phyloP scores from a whole-genome alignment of 2,888 invertebrate species.

The Metallyticus violacea region DNA sequence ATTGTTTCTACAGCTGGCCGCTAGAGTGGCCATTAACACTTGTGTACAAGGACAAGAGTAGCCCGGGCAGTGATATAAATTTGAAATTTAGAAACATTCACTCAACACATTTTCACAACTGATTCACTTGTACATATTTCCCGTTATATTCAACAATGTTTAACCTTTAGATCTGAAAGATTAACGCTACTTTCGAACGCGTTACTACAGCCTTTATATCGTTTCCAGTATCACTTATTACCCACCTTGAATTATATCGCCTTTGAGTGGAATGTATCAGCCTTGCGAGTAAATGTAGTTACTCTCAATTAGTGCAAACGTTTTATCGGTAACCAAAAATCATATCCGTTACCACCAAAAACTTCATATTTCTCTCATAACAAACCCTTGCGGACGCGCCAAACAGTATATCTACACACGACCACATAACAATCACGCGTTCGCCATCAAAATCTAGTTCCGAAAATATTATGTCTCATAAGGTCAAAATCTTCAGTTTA shows the following conservation, averaged over 20 bases:
- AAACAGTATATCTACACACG: conserved; percentile 19
- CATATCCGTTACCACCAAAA: neutral
- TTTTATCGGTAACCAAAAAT: neutral
- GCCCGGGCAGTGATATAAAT: conserved; percentile 26
- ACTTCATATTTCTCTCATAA: neutral
- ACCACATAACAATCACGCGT: conserved; percentile 8
- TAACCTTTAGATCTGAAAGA: neutral
- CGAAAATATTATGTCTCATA: neutral
- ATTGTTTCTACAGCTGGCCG: conserved; percentile 26
- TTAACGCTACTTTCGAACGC: neutral
- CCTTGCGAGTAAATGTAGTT: neutral
- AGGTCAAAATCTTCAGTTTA: neutral
- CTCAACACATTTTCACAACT: neutral
- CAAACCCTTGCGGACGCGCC: conserved; percentile 16
- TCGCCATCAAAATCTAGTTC: conserved; percentile 10
- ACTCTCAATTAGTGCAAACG: neutral
- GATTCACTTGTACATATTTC: neutral
- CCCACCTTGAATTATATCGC: neutral
- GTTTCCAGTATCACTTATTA: conserved; percentile 4
- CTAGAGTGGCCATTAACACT: conserved; percentile 31
- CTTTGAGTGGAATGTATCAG: neutral
- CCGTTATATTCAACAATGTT: neutral
- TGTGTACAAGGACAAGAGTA: conserved; percentile 22
- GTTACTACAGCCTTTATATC: neutral
- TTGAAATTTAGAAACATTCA: conserved; percentile 19